phyloP scores from a whole-genome alignment of 2,797 vertebrate species.

The Tenualosa ilisha region DNA sequence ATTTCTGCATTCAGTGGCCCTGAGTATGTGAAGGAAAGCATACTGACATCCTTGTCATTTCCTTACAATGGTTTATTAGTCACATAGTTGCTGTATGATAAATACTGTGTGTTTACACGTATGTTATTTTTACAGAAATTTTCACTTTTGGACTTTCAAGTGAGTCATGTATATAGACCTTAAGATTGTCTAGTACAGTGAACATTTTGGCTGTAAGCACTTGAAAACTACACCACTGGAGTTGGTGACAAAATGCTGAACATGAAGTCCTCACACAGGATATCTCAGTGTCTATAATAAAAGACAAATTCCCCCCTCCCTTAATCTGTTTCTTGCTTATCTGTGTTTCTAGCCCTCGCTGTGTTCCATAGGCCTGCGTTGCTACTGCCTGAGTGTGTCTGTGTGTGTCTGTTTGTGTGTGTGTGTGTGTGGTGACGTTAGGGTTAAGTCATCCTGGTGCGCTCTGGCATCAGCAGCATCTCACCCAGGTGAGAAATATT shows the following conservation, averaged over 20 bases:
- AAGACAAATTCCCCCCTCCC: neutral
- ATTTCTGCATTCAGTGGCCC: neutral
- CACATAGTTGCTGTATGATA: too few species aligned
- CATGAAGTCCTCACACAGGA: neutral
- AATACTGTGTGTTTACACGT: too few species aligned
- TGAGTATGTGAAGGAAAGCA: neutral
- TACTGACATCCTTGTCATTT: neutral
- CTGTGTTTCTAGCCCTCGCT: neutral
- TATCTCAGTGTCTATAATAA: neutral
- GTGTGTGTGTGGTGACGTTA: slow-evolving; percentile 39
- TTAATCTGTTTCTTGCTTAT: neutral
- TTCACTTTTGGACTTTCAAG: too few species aligned
- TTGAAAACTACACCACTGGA: too few species aligned
- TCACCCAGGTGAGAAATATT: slow-evolving; percentile 84
- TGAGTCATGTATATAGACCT: too few species aligned
- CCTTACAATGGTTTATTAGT: neutral
- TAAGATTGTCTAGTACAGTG: too few species aligned
- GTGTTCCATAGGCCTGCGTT: neutral
- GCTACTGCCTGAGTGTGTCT: neutral
- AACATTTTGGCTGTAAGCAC: too few species aligned
- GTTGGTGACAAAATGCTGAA: neutral
- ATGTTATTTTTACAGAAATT: too few species aligned
- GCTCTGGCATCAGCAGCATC: slow-evolving; percentile 70
- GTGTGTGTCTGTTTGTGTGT: neutral
- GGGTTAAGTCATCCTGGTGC: slow-evolving; percentile 67